Evolutionary conservation across 2,888 invertebrate genomes (phyloP).

Genomic region (Miltochrista miniata): DNA sequence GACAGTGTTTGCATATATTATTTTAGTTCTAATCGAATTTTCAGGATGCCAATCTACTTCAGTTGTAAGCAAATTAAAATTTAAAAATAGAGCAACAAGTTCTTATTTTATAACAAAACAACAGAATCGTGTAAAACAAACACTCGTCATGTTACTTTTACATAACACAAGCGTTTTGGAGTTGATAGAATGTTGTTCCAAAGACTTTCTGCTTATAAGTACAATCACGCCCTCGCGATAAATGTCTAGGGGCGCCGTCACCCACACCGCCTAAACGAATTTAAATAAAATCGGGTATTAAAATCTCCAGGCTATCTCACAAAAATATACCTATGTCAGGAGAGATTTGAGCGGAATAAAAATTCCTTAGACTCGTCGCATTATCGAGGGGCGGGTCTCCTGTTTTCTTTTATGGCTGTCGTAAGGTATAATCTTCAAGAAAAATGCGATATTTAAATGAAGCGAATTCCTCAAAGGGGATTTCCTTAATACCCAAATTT

Average conservation of each 20-base stretch:
- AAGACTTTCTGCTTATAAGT: constrained; percentile 68
- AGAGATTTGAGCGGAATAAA: constrained; percentile 82
- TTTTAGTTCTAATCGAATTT: no score
- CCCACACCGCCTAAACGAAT: constrained; percentile 78
- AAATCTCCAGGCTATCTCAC: constrained; percentile 79
- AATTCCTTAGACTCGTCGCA: constrained; percentile 81
- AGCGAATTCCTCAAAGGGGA: constrained; percentile 76
- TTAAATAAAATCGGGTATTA: constrained; percentile 82
- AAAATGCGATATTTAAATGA: constrained; percentile 84
- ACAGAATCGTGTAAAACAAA: no score
- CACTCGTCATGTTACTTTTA: no score
- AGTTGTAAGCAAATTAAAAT: no score
- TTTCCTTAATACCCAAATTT: constrained; percentile 70
- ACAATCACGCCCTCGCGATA: constrained; percentile 78
- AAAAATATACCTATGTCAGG: constrained; percentile 82
- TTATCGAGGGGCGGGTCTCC: constrained; percentile 79
- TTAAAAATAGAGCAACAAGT: no score
- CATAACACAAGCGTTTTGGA: background rate
- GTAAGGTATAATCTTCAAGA: constrained; percentile 83
- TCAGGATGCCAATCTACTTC: no score
- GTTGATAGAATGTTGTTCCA: constrained; percentile 32
- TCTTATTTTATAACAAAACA: no score
- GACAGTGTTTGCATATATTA: no score
- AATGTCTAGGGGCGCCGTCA: constrained; percentile 75
- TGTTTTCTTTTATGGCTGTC: constrained; percentile 84